Conservation (phyloP, 2,888 invertebrate species). For the Augochlorella aurata region DNA sequence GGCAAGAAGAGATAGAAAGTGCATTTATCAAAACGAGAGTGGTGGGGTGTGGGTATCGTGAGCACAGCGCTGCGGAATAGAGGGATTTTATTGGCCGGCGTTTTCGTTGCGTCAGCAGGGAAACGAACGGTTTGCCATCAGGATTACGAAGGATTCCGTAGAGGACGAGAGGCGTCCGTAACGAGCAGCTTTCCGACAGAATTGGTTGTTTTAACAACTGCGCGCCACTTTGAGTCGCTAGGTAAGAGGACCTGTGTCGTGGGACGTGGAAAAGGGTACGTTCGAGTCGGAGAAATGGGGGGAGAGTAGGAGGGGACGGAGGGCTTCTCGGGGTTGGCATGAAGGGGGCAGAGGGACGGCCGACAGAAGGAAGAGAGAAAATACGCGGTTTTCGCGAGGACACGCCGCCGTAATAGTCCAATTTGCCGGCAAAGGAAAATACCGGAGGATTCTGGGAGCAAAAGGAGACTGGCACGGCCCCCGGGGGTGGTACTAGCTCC, state of each 20-base stretch:
- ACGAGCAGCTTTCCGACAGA: slow-evolving; percentile 71
- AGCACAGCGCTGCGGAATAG: background rate
- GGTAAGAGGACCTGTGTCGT: slow-evolving; percentile 45
- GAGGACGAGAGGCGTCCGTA: slow-evolving; percentile 52
- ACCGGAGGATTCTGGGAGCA: slow-evolving; percentile 65
- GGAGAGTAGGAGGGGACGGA: background rate
- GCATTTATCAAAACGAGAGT: background rate
- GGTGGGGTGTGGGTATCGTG: background rate
- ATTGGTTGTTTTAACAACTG: slow-evolving; percentile 74
- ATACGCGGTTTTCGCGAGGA: slow-evolving; percentile 66
- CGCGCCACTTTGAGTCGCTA: slow-evolving; percentile 66
- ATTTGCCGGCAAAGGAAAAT: slow-evolving; percentile 78
- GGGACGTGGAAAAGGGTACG: slow-evolving; percentile 50
- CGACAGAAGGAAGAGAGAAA: slow-evolving; percentile 53
- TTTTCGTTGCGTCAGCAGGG: slow-evolving; percentile 37
- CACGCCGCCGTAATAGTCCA: slow-evolving; percentile 75
- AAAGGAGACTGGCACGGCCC: slow-evolving; percentile 56
- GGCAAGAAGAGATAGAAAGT: background rate
- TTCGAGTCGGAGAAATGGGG: slow-evolving; percentile 2
- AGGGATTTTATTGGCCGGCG: slow-evolving; percentile 41
- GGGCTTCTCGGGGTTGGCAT: background rate
- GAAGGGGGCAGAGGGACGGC: slow-evolving; percentile 6
- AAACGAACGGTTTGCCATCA: slow-evolving; percentile 54
- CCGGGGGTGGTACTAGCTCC: slow-evolving; percentile 36
- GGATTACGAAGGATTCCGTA: slow-evolving; percentile 51